Base-by-base conservation (phyloP, 2,797 vertebrate genomes). In the Rhinogobio ventralis region DNA sequence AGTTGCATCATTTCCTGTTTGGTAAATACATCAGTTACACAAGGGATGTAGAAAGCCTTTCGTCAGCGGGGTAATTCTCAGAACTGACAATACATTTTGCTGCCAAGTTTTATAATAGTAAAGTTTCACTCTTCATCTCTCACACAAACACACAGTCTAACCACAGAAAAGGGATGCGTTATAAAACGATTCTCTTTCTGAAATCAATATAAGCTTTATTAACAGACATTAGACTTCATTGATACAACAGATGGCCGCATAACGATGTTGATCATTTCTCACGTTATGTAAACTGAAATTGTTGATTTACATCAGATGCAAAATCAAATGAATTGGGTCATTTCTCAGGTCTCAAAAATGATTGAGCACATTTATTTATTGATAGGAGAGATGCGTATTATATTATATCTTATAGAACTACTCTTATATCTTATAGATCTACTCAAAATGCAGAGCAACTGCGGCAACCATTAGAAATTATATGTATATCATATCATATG, bases 1-100 rank as follows among this genome's bases (percentile, higher is more conserved):
- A 53, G 72, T 87, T 89, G 84, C 86, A 89, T 87, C 83, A 89
- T 86, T 83, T 85, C 76, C 46, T 80, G 39, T 30, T 33, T 51
- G 76, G 15, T 73, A 60, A 74, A 74, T 84, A 60, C 69, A 80
- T 68, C 72, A 60, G 25, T 87, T 73, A 28, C 36, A 87, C 62
- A 30, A 73, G 45, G 42, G 25, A 20, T 80, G 60, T 39, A 75
- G 79, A 51, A 57, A 67, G n/a, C 17, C 66, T 45, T 20, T 33
- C 10, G 13, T 75, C 57, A 39, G 33, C 19, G 0, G 45, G 62
- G 75, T 73, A 76, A 77, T 69, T 84, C 60, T 81, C 28, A 9
- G 17, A 76, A 62, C 49, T 69, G 42, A 79, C 75, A 86, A 75
- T 51, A 81, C 33, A 11, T 51, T 55, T 84, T 55, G n/a, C 23